phyloP scores from a whole-genome alignment of 2,888 invertebrate species.

The Hofmannophila pseudospretella region DNA sequence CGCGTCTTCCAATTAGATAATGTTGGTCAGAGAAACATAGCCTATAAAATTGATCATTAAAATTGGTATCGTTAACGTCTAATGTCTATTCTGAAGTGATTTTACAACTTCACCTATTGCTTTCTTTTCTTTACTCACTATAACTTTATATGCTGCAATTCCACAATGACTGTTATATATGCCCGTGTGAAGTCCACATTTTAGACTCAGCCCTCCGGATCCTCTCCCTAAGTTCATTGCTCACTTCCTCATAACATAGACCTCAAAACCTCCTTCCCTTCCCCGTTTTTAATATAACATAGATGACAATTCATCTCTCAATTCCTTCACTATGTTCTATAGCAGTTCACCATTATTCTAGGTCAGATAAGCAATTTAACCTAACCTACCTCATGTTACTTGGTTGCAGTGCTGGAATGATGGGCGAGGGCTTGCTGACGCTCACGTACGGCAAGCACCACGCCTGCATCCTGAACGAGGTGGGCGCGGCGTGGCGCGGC shows the following conservation, averaged over 20 bases:
- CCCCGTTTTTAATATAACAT: too few relatives aligned
- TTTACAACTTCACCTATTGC: too few relatives aligned
- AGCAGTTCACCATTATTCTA: not conserved
- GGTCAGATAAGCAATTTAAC: not conserved
- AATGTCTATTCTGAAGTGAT: too few relatives aligned
- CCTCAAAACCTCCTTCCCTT: not conserved
- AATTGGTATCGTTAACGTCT: conserved; percentile 12
- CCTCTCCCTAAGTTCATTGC: too few relatives aligned
- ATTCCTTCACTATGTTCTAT: too few relatives aligned
- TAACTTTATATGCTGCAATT: too few relatives aligned
- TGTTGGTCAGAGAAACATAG: conserved; percentile 20
- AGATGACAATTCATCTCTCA: too few relatives aligned
- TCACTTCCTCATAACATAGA: too few relatives aligned
- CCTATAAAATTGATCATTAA: conserved; percentile 19
- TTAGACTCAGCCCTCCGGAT: too few relatives aligned
- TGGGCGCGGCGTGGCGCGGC: conserved; percentile 91
- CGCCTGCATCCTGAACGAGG: conserved; percentile 94
- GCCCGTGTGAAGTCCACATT: too few relatives aligned
- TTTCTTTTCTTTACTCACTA: too few relatives aligned
- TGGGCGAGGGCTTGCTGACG: conserved; percentile 88
- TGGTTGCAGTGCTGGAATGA: conserved; percentile 73
- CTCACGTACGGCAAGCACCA: conserved; percentile 96
- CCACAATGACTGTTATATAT: too few relatives aligned
- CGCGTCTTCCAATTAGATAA: conserved; percentile 38
- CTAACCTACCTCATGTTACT: not conserved